Conservation (phyloP, 2,797 vertebrate species). For the Acropternis orthonyx region DNA sequence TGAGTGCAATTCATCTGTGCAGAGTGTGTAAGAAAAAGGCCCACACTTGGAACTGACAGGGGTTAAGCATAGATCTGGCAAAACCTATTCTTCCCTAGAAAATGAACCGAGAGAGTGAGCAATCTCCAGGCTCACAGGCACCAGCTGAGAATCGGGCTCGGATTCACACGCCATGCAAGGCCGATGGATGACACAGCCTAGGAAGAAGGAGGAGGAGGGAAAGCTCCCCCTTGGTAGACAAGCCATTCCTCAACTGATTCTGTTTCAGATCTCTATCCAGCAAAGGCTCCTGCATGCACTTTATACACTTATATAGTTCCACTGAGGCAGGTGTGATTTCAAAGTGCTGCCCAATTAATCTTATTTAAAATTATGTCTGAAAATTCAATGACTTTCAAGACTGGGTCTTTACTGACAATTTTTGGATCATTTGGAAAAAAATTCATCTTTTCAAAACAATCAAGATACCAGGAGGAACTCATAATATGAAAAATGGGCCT, state of each 20-base stretch:
- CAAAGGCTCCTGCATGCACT: neutral
- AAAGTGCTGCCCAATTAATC: neutral
- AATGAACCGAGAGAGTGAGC: fast-evolving
- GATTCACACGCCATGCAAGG: neutral
- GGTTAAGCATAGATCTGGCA: neutral
- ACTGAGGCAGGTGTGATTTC: neutral
- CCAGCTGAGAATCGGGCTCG: fast-evolving
- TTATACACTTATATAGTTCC: neutral
- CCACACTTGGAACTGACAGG: neutral
- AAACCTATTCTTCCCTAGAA: neutral
- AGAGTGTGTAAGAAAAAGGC: neutral
- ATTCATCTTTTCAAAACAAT: neutral
- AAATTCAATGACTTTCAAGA: neutral
- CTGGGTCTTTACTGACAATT: neutral
- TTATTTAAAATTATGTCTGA: neutral
- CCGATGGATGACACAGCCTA: neutral
- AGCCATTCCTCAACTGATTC: neutral
- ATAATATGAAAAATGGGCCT: neutral
- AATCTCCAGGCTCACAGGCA: neutral
- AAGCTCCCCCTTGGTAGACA: neutral
- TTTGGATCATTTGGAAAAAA: neutral
- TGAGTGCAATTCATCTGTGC: neutral
- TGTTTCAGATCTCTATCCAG: neutral
- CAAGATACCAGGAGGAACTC: neutral
- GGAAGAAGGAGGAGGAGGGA: neutral